Percentiles rank a stretch among this genome's conserved stretches.
Evolutionary conservation across 2,888 invertebrate genomes (phyloP).

Genomic region (Sarcophaga caerulescens): DNA sequence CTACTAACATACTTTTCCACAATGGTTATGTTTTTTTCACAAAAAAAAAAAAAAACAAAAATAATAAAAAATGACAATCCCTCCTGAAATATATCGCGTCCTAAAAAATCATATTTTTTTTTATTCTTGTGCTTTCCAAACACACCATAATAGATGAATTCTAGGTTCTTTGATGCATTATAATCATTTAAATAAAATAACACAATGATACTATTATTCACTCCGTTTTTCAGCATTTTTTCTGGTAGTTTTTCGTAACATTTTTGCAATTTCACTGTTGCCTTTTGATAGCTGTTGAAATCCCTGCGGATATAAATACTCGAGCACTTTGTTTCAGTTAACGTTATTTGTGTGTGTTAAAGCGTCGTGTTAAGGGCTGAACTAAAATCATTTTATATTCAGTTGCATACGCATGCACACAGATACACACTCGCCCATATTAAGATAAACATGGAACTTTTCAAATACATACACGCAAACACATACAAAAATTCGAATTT

Average conservation of each 20-base stretch:
- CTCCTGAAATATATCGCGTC: constrained; percentile 9
- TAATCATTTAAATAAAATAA: constrained; percentile 46
- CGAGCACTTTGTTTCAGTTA: constrained; percentile 47
- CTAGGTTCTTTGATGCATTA: constrained; percentile 40
- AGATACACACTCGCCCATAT: not conserved
- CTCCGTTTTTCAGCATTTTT: constrained; percentile 13
- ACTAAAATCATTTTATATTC: constrained; percentile 52
- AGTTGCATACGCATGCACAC: not conserved
- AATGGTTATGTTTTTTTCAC: not conserved
- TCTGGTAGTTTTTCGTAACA: constrained; percentile 33
- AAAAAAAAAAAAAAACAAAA: not conserved
- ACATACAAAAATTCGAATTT: constrained; percentile 41
- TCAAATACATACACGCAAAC: not conserved
- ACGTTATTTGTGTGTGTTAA: constrained; percentile 33
- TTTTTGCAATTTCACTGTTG: constrained; percentile 52
- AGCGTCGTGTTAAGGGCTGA: constrained; percentile 51
- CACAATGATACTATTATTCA: constrained; percentile 54
- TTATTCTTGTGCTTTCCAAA: constrained; percentile 18
- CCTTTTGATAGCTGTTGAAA: constrained; percentile 54
- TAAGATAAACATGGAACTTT: constrained; percentile 4
- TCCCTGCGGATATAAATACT: constrained; percentile 62
- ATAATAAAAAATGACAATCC: not conserved
- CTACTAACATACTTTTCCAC: not conserved
- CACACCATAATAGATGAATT: constrained; percentile 29
- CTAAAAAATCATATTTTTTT: constrained; percentile 31